phyloP scores from a whole-genome alignment of 2,888 invertebrate genomes.

The Salticus scenicus region DNA sequence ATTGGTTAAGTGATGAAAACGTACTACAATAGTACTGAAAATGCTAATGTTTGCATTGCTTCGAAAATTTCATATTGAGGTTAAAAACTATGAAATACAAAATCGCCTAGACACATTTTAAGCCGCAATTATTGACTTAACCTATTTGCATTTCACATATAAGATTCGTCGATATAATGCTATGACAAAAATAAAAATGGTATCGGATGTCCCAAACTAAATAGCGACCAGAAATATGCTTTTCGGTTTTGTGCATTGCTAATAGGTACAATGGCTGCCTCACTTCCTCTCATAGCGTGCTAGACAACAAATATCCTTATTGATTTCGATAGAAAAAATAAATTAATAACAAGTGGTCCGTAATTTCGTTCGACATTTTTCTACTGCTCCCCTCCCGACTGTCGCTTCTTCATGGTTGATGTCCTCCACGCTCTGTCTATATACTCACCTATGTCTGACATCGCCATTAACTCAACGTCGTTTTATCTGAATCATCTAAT shows the following conservation, averaged over 20 bases:
- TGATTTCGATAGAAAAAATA: conserved; percentile 5
- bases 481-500: neutral
- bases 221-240: neutral
- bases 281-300: neutral
- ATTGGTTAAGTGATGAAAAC: too few relatives aligned
- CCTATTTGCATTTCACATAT: too few relatives aligned
- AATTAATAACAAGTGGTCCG: neutral
- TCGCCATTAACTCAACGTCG: neutral
- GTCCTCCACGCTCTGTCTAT: conserved; percentile 9
- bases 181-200: too few relatives aligned
- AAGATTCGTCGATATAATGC: too few relatives aligned
- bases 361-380: neutral
- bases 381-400: neutral
- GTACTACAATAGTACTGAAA: too few relatives aligned
- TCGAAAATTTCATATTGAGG: too few relatives aligned
- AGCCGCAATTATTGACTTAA: too few relatives aligned
- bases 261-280: neutral
- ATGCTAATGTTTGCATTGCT: too few relatives aligned
- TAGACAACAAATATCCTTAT: neutral
- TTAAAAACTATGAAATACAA: too few relatives aligned
- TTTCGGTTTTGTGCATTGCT: too few relatives aligned
- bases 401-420: neutral
- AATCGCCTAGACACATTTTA: too few relatives aligned
- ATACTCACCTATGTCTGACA: conserved; percentile 17
- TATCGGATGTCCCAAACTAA: too few relatives aligned